A percentile compares a stretch with the other conserved stretches of the same genome.
These are phyloP conservation scores for Drosophila nigrodunni DNA, from an alignment of 1,140 invertebrate genomes.

Conservation along the genomic window DNA sequence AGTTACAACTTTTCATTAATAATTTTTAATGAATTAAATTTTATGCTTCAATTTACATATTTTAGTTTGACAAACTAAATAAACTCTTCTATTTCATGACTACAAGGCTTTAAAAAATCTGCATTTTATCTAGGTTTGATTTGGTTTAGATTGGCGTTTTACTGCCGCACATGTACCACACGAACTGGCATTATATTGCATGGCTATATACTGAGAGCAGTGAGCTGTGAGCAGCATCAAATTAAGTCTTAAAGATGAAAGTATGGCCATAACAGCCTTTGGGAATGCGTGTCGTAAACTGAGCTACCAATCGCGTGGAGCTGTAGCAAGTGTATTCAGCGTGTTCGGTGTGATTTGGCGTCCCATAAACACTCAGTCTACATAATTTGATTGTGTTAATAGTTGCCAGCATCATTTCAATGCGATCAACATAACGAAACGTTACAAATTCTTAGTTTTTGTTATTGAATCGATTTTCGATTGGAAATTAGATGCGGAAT, in stretches of 20 bases:
- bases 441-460: slow-evolving; percentile 42
- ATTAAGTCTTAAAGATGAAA: slow-evolving; percentile 20
- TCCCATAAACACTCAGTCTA: slow-evolving; percentile 63
- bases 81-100: background rate
- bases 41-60: too few relatives aligned
- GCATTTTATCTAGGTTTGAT: slow-evolving; percentile 29
- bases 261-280: slow-evolving; percentile 7
- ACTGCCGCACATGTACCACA: slow-evolving; percentile 19
- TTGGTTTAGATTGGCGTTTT: slow-evolving; percentile 32
- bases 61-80: background rate
- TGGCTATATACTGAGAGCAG: slow-evolving; percentile 14
- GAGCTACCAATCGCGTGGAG: slow-evolving; percentile 8
- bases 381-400: slow-evolving; percentile 69
- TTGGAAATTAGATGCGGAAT: slow-evolving; percentile 43
- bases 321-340: slow-evolving; percentile 29
- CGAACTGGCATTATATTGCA: slow-evolving; percentile 26
- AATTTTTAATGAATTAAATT: too few relatives aligned
- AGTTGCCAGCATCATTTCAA: slow-evolving; percentile 34
- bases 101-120: background rate
- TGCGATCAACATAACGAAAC: slow-evolving; percentile 62
- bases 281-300: slow-evolving; percentile 21
- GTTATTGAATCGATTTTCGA: slow-evolving; percentile 34
- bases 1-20: too few relatives aligned
- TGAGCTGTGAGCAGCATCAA: slow-evolving; percentile 18
- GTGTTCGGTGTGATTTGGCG: slow-evolving; percentile 10